Conservation (phyloP, 2,888 invertebrate species). For the Apotomis betuletana region DNA sequence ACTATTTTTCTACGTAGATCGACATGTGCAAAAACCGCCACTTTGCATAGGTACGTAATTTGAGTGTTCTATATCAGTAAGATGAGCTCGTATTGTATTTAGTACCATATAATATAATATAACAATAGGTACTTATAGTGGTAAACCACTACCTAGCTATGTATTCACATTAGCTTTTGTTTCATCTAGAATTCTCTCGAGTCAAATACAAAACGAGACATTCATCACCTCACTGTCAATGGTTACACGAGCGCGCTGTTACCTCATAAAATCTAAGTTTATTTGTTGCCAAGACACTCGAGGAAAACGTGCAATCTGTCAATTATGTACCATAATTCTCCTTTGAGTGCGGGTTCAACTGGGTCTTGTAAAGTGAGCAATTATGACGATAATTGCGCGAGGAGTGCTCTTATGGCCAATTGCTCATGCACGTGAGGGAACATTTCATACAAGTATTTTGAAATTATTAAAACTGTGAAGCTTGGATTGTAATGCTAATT, state of each 20-base stretch:
- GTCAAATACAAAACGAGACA: conserved; percentile 23
- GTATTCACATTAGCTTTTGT: conserved; percentile 20
- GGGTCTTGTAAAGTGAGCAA: conserved; percentile 47
- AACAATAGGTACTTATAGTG: neutral
- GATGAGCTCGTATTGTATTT: conserved; percentile 29
- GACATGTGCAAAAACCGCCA: conserved; percentile 19
- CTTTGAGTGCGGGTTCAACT: conserved; percentile 15
- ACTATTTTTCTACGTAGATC: conserved; percentile 16
- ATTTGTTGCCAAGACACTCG: conserved; percentile 37
- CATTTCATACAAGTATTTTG: neutral
- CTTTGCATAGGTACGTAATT: conserved; percentile 30
- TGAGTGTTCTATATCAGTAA: conserved; percentile 26
- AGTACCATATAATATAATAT: conserved; percentile 14
- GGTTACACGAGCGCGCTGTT: conserved; percentile 25
- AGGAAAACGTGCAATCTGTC: conserved; percentile 39
- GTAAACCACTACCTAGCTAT: conserved; percentile 10
- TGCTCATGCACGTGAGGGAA: conserved; percentile 24
- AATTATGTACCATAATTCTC: conserved; percentile 39
- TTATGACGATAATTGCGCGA: conserved; percentile 45
- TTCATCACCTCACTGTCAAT: conserved; percentile 30
- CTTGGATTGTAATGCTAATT: too few relatives aligned
- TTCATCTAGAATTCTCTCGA: conserved; percentile 26
- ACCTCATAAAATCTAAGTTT: conserved; percentile 35
- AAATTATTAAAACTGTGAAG: too few relatives aligned
- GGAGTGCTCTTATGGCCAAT: conserved; percentile 34